Evolutionary conservation across 1,140 invertebrate genomes (phyloP), one percentile per base, ranked within the genome.

Genomic region (Papilio polytes): DNA sequence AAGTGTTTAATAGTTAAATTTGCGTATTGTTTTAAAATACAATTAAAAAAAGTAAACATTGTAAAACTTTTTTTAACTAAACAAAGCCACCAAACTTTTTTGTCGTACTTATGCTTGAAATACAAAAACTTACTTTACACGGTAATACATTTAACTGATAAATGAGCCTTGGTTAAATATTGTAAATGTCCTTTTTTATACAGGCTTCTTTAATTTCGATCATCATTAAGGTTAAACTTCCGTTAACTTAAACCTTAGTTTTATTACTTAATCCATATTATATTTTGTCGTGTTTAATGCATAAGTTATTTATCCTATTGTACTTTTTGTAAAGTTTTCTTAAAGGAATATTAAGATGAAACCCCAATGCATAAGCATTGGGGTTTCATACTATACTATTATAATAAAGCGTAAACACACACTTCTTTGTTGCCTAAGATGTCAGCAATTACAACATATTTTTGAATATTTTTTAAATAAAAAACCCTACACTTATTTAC

Each of bases 141-240:
- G 22, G 1, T 22, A 26, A 31, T 3, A 31, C 12, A 18, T 31
- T 31, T 12, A 70, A 12, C 1, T 15, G 31, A 36, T 15, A 13
- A 70, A 31, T 70, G 22, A 76, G 53, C 22, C 74, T 76, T 31
- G 46, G 4, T 48, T 22, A 22, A 53, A 76, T 46, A 2, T 51
- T 26, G 46, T 53, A 48, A 76, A 76, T 74, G 31, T 72, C 15
- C 36, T 41, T 74, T 76, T 76, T 76, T 74, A 22, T 10, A 48
- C 9, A 22, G 9, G 22, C 46, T 22, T 76, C 46, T 76, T 46
- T 74, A 74, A 74, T 74, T 44, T 73, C 72, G 41, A 41, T 41
- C 2, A n/a, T n/a, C 36, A 41, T 72, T 72, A 36, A 41, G 31
- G 18, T 31, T 59, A 22, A 63, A 26, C 59, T 63, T 63, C 59